phyloP scores from a whole-genome alignment of 2,888 invertebrate species.

The Chymomyza fuscimana region DNA sequence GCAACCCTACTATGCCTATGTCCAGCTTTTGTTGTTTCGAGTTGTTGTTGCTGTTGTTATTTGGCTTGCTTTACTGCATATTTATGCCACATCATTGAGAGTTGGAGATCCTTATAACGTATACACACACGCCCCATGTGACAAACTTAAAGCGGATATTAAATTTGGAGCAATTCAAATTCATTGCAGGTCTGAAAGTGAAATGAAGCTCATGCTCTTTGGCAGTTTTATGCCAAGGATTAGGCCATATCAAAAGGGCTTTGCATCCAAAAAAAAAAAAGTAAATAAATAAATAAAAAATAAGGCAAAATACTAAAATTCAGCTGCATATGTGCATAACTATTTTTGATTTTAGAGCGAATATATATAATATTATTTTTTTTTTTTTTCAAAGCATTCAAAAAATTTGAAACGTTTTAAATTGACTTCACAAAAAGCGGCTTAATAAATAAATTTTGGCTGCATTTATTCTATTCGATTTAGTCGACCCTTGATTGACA shows the following conservation, averaged over 20 bases:
- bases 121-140: neutral
- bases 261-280: neutral
- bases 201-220: constrained; percentile 23
- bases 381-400: no score
- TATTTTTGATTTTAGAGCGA: no score
- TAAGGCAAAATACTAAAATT: no score
- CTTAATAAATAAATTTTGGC: no score
- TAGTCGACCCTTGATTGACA: no score
- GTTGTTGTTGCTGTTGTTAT: constrained; percentile 6
- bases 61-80: constrained; percentile 53
- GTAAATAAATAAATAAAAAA: no score
- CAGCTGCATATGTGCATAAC: no score
- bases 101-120: neutral
- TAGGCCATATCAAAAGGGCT: neutral
- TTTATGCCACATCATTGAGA: constrained; percentile 42
- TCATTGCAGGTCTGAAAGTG: constrained; percentile 32
- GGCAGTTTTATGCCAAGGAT: neutral
- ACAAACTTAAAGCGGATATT: constrained; percentile 69
- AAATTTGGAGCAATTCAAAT: constrained; percentile 65
- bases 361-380: no score
- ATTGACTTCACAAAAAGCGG: no score
- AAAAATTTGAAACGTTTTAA: no score
- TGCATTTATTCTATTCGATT: no score
- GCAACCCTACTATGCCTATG: constrained; percentile 6
- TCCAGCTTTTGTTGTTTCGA: constrained; percentile 8